A percentile compares a stretch with the other conserved stretches of the same genome.
Conservation (phyloP, 2,113 vertebrate genomes). For the Zosterops japonicus region DNA sequence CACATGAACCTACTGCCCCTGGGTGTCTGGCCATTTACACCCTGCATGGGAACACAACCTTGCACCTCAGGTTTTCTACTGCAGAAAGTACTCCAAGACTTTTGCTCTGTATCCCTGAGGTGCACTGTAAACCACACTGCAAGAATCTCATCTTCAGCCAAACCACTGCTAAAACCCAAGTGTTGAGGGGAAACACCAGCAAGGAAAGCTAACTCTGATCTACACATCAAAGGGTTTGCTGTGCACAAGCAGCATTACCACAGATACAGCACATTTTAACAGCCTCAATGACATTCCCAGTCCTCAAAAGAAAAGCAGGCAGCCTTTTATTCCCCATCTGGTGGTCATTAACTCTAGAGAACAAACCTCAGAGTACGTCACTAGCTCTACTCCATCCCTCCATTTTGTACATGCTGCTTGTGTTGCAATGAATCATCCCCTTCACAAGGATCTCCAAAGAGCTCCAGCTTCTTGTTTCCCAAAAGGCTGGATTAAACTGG, state of each 20-base stretch:
- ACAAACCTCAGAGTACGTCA: constrained; percentile 50
- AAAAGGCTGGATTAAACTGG: constrained; percentile 17
- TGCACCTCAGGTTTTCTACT: neutral
- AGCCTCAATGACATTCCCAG: neutral
- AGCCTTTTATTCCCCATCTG: constrained; percentile 59
- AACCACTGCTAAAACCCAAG: neutral
- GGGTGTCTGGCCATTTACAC: neutral
- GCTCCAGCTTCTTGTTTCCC: constrained; percentile 31
- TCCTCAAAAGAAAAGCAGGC: constrained; percentile 36
- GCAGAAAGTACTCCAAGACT: neutral
- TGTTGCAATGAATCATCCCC: constrained; percentile 33
- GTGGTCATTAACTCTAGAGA: constrained; percentile 42
- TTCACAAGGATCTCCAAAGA: constrained; percentile 8
- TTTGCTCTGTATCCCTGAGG: neutral
- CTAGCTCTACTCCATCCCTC: constrained; percentile 32
- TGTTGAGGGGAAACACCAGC: rapidly evolving
- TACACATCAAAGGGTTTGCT: neutral
- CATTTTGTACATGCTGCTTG: constrained; percentile 29
- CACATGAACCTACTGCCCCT: neutral
- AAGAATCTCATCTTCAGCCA: neutral
- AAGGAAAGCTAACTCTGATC: neutral
- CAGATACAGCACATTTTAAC: neutral
- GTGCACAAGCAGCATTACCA: neutral
- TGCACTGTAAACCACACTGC: neutral
- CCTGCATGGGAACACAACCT: neutral